A percentile compares a stretch with the other conserved stretches of the same genome.
phyloP scores from a whole-genome alignment of 2,888 invertebrate genomes.

The Amblyteles armatorius region DNA sequence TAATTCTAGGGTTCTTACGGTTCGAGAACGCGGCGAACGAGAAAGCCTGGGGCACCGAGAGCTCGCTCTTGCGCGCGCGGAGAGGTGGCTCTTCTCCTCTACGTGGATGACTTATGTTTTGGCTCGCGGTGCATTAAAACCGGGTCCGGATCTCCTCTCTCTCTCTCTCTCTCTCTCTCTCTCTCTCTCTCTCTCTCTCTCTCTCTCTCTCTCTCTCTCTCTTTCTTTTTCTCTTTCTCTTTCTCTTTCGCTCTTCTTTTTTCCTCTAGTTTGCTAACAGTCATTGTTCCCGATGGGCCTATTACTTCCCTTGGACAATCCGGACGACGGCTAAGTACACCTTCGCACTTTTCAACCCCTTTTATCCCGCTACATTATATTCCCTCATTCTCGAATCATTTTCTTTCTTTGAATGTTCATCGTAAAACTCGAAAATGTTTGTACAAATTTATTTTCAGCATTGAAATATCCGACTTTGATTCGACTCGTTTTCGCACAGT shows the following conservation, averaged over 20 bases:
- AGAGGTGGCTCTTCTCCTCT: slow-evolving; percentile 63
- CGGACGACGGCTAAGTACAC: slow-evolving; percentile 28
- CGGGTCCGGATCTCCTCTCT: slow-evolving; percentile 46
- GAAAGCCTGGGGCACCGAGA: slow-evolving; percentile 61
- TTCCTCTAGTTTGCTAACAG: slow-evolving; percentile 33
- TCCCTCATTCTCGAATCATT: neutral
- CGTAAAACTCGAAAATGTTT: too few species aligned
- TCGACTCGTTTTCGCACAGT: too few species aligned
- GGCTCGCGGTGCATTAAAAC: slow-evolving; percentile 73
- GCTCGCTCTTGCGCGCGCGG: slow-evolving; percentile 40
- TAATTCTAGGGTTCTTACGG: slow-evolving; percentile 83
- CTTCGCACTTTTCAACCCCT: slow-evolving; percentile 41
- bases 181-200: slow-evolving; percentile 43
- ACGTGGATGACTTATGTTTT: slow-evolving; percentile 81
- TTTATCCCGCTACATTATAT: slow-evolving; percentile 1
- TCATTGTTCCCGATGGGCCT: slow-evolving; percentile 63
- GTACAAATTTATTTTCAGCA: too few species aligned
- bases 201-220: neutral
- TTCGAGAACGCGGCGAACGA: slow-evolving; percentile 74
- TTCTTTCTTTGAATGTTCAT: neutral
- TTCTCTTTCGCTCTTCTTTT: neutral
- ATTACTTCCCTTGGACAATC: slow-evolving; percentile 50
- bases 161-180: neutral
- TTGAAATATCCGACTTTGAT: too few species aligned
- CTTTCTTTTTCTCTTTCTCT: slow-evolving; percentile 47